Percentiles rank a stretch among this genome's conserved stretches.
Conservation (phyloP, 2,888 invertebrate species). For the Torymus aiolomorphi region DNA sequence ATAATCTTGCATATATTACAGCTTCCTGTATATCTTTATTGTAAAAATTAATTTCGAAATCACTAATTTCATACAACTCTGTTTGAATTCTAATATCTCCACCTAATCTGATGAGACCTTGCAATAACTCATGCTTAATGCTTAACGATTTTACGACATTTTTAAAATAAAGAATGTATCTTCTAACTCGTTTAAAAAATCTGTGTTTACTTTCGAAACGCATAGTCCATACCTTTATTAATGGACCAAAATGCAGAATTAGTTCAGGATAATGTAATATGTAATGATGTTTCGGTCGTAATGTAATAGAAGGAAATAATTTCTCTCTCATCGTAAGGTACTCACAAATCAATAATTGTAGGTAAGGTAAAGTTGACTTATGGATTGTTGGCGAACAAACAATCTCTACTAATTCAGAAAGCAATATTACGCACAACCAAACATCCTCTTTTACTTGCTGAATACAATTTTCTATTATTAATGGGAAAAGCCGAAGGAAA, state of each 20-base stretch:
- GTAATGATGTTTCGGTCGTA: constrained; percentile 33
- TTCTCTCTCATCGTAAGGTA: constrained; percentile 51
- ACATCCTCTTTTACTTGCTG: constrained; percentile 43
- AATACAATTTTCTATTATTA: constrained; percentile 53
- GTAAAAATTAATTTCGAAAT: constrained; percentile 39
- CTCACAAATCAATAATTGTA: constrained; percentile 48
- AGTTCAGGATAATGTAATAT: constrained; percentile 9
- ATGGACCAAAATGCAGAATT: constrained; percentile 9
- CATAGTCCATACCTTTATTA: constrained; percentile 32
- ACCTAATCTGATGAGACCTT: constrained; percentile 44
- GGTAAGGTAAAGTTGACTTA: constrained; percentile 52
- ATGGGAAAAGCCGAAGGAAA: constrained; percentile 51
- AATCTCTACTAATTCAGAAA: constrained; percentile 60
- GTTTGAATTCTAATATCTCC: constrained; percentile 32
- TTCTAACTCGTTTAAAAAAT: constrained; percentile 14
- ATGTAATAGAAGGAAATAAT: constrained; percentile 29
- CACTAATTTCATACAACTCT: constrained; percentile 20
- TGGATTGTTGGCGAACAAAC: constrained; percentile 58
- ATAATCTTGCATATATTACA: constrained; percentile 9
- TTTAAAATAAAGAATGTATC: constrained; percentile 54
- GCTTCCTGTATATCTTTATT: constrained; percentile 30
- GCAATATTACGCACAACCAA: constrained; percentile 56
- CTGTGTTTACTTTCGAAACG: constrained; percentile 38
- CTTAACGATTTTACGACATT: constrained; percentile 49
- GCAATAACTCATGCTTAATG: constrained; percentile 49